Conservation (phyloP, 2,888 invertebrate species). For the Stomorhina lunata region DNA sequence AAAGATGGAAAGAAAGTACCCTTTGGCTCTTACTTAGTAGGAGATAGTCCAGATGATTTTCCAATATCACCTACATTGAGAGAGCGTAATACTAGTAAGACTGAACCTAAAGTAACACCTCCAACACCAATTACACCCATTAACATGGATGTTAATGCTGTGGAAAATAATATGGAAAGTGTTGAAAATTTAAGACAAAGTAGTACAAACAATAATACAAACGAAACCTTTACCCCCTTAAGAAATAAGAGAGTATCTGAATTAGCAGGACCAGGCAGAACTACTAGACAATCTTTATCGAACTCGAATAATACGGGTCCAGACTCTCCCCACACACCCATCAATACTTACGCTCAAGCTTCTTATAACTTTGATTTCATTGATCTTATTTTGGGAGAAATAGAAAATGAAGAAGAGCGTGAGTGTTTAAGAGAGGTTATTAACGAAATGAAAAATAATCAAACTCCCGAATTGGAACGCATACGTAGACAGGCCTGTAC, state of each 20-base stretch:
- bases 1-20: conserved; percentile 81
- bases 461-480: conserved; percentile 77
- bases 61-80: conserved; percentile 72
- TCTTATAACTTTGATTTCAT: conserved; percentile 71
- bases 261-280: conserved; percentile 70
- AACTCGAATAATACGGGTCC: conserved; percentile 40
- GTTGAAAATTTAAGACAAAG: conserved; percentile 22
- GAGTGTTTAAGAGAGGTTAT: conserved; percentile 76
- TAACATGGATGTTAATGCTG: conserved; percentile 64
- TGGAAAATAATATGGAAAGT: conserved; percentile 64
- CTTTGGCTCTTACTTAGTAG: conserved; percentile 83
- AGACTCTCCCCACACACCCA: conserved; percentile 77
- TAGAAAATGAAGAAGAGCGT: conserved; percentile 75
- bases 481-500: conserved; percentile 77
- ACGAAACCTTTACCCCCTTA: conserved; percentile 71
- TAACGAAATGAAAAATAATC: conserved; percentile 76
- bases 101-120: conserved; percentile 32
- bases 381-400: conserved; percentile 73
- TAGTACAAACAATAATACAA: background rate
- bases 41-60: conserved; percentile 79
- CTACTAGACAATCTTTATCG: conserved; percentile 44
- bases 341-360: conserved; percentile 67
- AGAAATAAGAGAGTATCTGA: conserved; percentile 77
- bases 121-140: background rate
- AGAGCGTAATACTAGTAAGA: conserved; percentile 66